Conservation (phyloP, 2,888 invertebrate species). For the Agrochola lota region DNA sequence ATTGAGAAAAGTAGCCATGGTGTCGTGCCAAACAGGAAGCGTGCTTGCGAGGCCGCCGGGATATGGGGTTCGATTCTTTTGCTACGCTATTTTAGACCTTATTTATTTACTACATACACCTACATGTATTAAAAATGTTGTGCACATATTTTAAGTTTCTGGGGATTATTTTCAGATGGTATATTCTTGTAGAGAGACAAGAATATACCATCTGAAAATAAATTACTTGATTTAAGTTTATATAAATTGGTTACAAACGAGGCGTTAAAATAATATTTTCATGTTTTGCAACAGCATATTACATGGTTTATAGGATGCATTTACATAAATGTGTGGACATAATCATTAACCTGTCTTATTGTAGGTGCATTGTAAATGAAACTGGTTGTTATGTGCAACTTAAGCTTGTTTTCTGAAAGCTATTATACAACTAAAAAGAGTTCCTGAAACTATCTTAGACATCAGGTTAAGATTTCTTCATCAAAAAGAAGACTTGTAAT, state of each 20-base stretch:
- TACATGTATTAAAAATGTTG: constrained; percentile 59
- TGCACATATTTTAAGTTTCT: constrained; percentile 43
- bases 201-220: too few species aligned
- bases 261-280: constrained; percentile 7
- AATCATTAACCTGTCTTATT: constrained; percentile 31
- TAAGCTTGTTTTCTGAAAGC: background rate
- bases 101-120: constrained; percentile 71
- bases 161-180: constrained; percentile 11
- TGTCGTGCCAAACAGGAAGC: constrained; percentile 90
- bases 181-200: constrained; percentile 2
- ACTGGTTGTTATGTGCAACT: background rate
- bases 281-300: constrained; percentile 5
- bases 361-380: background rate
- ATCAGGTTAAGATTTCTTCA: background rate
- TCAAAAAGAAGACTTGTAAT: background rate
- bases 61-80: constrained; percentile 86
- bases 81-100: constrained; percentile 80
- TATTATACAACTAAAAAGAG: too few species aligned
- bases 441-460: background rate
- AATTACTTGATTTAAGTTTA: constrained; percentile 31
- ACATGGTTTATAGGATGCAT: constrained; percentile 33
- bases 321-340: constrained; percentile 47
- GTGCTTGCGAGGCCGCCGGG: constrained; percentile 84
- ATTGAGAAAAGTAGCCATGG: constrained; percentile 85
- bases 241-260: constrained; percentile 6